Evolutionary conservation across 2,113 vertebrate species (phyloP), one percentile per base, ranked within the genome.

Genomic region (Thinocorus orbignyianus): DNA sequence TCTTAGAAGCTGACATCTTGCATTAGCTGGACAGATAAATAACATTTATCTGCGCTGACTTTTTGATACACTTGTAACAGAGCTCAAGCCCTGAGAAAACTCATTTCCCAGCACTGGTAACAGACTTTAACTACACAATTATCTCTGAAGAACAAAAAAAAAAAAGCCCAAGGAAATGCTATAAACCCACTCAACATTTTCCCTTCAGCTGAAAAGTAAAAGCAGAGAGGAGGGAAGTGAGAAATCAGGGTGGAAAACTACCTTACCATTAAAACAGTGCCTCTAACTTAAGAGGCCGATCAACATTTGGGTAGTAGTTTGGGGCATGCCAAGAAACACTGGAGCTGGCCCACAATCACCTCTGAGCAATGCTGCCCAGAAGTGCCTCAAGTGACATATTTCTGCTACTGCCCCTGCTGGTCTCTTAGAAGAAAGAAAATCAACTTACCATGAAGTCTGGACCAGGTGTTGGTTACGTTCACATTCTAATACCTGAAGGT

Each of bases 401-500:
- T 97, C 97, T 97, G 98, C 96, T 96, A 98, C 96, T 98, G 97
- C 97, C 98, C 98, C 95, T 95, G 97, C 97, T 96, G 97, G 95
- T 97, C 97, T 96, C 96, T 60, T 69, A 72, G 37, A 97, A 98
- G 95, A 97, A 98, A 93, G 95, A 98, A 97, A 95, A 93, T 93
- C 97, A 97, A 98, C 99, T 98, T 97, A 99, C 99, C 99, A 99
- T 97, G 99, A 98, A 17, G 98, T 99, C 98, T 99, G 98, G 97
- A 98, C 98, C 98, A 99, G 98, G 97, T 98, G 98, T 69, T 98
- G 97, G 95, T 98, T 98, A 98, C 98, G 98, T 97, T 99, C 98
- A 98, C 98, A 98, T 96, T 99, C 99, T 97, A 99, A 98, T 97
- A 99, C 98, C 98, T 99, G 99, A 92, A 99, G 98, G 97, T 99